These are phyloP conservation scores for Struthidea cinerea DNA, from an alignment of 2,113 vertebrate species.

Conservation along the genomic window DNA sequence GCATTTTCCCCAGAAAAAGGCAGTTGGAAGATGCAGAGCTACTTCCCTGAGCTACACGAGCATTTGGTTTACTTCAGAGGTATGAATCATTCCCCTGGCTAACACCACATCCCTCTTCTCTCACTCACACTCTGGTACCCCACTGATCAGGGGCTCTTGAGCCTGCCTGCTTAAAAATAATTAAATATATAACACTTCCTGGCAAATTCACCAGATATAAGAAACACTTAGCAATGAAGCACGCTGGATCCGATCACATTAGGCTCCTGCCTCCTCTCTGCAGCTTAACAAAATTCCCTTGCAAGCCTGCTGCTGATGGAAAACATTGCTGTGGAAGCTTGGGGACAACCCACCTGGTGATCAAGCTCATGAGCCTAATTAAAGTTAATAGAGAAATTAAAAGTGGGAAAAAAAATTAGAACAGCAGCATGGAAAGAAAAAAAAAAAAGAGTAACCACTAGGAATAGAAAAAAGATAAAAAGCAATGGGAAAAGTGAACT, in stretches of 20 bases:
- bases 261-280: slow-evolving; percentile 33
- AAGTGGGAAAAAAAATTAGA: slow-evolving; percentile 40
- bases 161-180: slow-evolving; percentile 43
- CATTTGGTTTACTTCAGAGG: slow-evolving; percentile 9
- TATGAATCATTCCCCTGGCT: neutral
- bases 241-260: neutral
- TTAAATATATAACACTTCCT: slow-evolving; percentile 45
- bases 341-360: slow-evolving; percentile 73
- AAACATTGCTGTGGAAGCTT: slow-evolving; percentile 51
- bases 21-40: neutral
- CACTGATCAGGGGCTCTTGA: neutral
- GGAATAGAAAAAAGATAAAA: slow-evolving; percentile 25
- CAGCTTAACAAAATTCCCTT: slow-evolving; percentile 17
- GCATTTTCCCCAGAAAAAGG: neutral
- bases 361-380: slow-evolving; percentile 70
- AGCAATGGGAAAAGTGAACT: neutral
- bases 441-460: neutral
- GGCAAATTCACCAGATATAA: neutral
- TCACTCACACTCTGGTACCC: neutral
- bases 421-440: neutral
- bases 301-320: slow-evolving; percentile 42
- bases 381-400: slow-evolving; percentile 71
- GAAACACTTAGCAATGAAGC: slow-evolving; percentile 6
- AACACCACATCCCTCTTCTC: neutral
- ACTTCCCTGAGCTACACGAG: neutral